Base-by-base conservation (phyloP, 1,140 invertebrate species). In the Hyposmocoma kahamanoa region DNA sequence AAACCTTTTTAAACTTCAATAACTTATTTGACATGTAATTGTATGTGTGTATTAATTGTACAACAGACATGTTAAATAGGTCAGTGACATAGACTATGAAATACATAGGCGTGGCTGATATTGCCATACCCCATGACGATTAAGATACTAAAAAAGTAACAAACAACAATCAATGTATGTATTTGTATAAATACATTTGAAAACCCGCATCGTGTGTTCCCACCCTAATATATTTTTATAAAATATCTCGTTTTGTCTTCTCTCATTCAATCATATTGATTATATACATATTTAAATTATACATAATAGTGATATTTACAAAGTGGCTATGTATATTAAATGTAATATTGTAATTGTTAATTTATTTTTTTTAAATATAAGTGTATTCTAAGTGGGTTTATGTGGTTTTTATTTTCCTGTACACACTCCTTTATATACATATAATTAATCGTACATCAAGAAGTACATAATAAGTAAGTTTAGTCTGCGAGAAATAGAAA, bases 301-400 rank as follows among this genome's bases (percentile, higher is more conserved):
- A 64, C 47, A 53, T n/a, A 51, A 63, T 65, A 69, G 62, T 63
- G 63, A 57, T 72, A 77, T 80, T 71, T 82, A 82, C 67, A 77
- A 73, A 73, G 53, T 79, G 67, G 67, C 75, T 82, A 73, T 63
- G 60, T 60, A 60, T 60, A 55, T 60, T 58, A 58, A 53, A 74
- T 70, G 58, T 67, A 62, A 49, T 75, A 62, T 80, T 67, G 67
- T 78, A 62, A 74, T 67, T 71, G 62, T 62, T 59, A 63, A 43
- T 43, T 50, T 43, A 50, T 36, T 50, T 28, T 50, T 50, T 62
- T 53, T 66, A 63, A 78, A 76, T 79, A 82, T 79, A 82, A 78
- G 66, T 67, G 42, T 72, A 72, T 60, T 66, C 22, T 82, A 79
- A 79, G 70, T 63, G 70, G 73, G 70, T 28, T 13, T 57, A 17